phyloP scores from a whole-genome alignment of 2,113 vertebrate species.

The Dasyprocta punctata region DNA sequence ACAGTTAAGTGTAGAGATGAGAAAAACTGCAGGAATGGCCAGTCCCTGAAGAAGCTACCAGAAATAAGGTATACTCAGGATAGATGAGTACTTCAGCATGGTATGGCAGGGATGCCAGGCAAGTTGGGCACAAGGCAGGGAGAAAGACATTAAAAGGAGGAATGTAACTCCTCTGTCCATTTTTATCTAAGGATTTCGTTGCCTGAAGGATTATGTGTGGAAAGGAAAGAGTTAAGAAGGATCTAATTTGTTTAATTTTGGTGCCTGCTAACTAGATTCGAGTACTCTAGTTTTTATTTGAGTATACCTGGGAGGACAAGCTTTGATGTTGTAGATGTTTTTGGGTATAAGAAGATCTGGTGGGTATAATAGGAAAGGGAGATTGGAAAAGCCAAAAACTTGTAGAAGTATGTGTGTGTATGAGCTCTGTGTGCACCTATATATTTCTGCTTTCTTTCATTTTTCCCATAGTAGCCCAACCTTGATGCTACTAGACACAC shows the following conservation, averaged over 20 bases:
- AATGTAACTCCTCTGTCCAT: background rate
- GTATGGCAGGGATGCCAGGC: background rate
- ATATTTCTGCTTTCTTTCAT: slow-evolving; percentile 13
- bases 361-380: background rate
- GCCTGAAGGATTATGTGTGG: slow-evolving; percentile 32
- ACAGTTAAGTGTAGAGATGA: background rate
- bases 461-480: slow-evolving; percentile 14
- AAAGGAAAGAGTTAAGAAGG: background rate
- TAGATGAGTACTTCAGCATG: background rate
- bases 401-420: background rate
- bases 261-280: background rate
- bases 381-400: background rate
- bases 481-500: slow-evolving; percentile 9
- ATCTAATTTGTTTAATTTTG: slow-evolving; percentile 37
- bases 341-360: background rate
- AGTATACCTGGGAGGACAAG: background rate
- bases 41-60: background rate
- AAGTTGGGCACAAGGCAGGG: background rate
- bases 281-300: slow-evolving; percentile 1
- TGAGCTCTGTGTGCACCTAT: background rate
- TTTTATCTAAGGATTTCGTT: slow-evolving; percentile 28
- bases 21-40: background rate
- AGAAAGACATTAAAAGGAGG: background rate
- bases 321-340: slow-evolving; percentile 25
- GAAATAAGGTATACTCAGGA: background rate